Evolutionary conservation across 2,888 invertebrate genomes (phyloP).

Genomic region (Eupithecia exiguata): DNA sequence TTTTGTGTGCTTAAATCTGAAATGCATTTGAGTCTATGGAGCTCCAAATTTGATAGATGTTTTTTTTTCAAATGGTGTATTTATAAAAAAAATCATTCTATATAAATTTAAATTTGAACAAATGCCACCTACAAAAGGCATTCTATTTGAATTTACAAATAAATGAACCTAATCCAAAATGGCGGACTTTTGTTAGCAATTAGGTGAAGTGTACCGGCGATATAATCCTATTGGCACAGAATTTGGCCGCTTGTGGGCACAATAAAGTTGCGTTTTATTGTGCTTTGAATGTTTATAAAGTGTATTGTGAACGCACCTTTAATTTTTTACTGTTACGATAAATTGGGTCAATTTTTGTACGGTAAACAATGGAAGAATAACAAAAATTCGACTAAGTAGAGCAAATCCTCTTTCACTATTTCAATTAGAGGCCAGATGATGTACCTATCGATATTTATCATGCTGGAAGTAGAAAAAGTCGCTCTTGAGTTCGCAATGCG

Average conservation of each 20-base stretch:
- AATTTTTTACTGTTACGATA: slow-evolving; percentile 33
- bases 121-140: slow-evolving; percentile 25
- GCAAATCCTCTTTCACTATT: not conserved
- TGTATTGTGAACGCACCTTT: slow-evolving; percentile 47
- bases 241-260: slow-evolving; percentile 50
- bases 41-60: too few relatives aligned
- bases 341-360: slow-evolving; percentile 41
- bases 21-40: too few relatives aligned
- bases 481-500: not conserved
- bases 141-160: slow-evolving; percentile 54
- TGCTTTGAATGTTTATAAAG: slow-evolving; percentile 49
- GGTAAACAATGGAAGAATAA: not conserved
- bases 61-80: too few relatives aligned
- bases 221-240: slow-evolving; percentile 60
- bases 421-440: not conserved
- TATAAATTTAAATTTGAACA: slow-evolving; percentile 29
- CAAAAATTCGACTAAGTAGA: not conserved
- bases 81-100: slow-evolving; percentile 22
- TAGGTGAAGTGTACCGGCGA: slow-evolving; percentile 66
- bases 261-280: slow-evolving; percentile 59
- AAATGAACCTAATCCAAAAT: slow-evolving; percentile 57
- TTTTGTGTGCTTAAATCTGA: too few relatives aligned
- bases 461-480: not conserved
- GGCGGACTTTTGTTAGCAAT: slow-evolving; percentile 67
- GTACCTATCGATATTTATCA: not conserved